These are phyloP conservation scores for Meteorus colon DNA, from an alignment of 2,888 invertebrate genomes.

Conservation along the genomic window DNA sequence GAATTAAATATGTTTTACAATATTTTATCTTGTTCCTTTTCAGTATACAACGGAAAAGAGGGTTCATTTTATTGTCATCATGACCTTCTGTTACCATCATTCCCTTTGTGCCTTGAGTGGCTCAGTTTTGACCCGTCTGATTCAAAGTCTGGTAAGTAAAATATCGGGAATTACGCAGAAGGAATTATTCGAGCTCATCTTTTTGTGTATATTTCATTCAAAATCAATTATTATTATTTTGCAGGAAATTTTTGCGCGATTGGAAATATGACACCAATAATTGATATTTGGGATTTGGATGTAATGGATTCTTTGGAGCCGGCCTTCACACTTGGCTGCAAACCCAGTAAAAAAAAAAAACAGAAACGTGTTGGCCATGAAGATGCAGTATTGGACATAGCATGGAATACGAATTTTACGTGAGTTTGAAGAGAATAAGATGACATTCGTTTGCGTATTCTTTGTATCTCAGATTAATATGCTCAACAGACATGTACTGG, in stretches of 20 bases:
- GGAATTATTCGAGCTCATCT: slow-evolving; percentile 11
- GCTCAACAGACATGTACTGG: slow-evolving; percentile 84
- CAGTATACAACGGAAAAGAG: slow-evolving; percentile 92
- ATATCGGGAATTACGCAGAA: neutral
- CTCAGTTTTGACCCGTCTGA: slow-evolving; percentile 89
- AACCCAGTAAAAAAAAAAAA: slow-evolving; percentile 83
- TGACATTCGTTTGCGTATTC: slow-evolving; percentile 28
- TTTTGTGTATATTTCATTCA: slow-evolving; percentile 25
- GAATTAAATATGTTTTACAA: neutral
- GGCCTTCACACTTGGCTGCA: slow-evolving; percentile 85
- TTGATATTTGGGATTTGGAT: slow-evolving; percentile 98
- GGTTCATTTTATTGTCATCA: slow-evolving; percentile 95
- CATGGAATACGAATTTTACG: slow-evolving; percentile 90
- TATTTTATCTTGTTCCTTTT: slow-evolving; percentile 57
- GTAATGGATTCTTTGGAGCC: slow-evolving; percentile 94
- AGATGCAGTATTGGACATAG: slow-evolving; percentile 92
- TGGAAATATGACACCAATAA: slow-evolving; percentile 93
- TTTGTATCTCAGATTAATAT: slow-evolving; percentile 20
- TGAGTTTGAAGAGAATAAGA: slow-evolving; percentile 66
- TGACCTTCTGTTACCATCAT: slow-evolving; percentile 90
- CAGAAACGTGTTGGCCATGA: slow-evolving; percentile 84
- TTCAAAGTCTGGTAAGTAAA: slow-evolving; percentile 75
- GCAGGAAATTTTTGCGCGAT: slow-evolving; percentile 91
- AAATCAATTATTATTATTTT: slow-evolving; percentile 39
- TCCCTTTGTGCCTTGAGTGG: slow-evolving; percentile 95